phyloP scores from a whole-genome alignment of 2,888 invertebrate genomes.

The Arctia plantaginis region DNA sequence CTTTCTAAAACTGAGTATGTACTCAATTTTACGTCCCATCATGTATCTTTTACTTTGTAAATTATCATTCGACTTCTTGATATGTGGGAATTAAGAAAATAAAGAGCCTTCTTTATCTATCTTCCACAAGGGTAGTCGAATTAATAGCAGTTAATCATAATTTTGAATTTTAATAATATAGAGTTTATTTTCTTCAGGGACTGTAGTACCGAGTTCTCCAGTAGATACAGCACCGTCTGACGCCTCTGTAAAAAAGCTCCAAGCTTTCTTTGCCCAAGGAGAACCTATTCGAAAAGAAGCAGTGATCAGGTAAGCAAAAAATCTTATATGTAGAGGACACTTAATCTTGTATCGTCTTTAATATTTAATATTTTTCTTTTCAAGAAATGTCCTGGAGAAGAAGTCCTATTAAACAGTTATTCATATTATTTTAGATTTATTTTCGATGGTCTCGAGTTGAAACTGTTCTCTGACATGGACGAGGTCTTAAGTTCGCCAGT shows the following conservation, averaged over 20 bases:
- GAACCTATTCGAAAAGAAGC: constrained; percentile 88
- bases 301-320: constrained; percentile 67
- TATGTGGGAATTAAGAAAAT: too few relatives aligned
- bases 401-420: neutral
- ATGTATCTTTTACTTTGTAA: too few relatives aligned
- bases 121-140: too few relatives aligned
- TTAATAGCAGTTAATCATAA: neutral
- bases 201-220: constrained; percentile 75
- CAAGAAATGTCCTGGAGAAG: neutral
- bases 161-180: neutral
- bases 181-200: constrained; percentile 54
- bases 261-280: constrained; percentile 90
- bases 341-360: neutral
- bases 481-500: constrained; percentile 92
- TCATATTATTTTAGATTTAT: constrained; percentile 74
- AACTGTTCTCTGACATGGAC: constrained; percentile 90
- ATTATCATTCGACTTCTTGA: too few relatives aligned
- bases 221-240: constrained; percentile 78
- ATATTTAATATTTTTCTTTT: neutral
- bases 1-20: too few relatives aligned
- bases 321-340: neutral
- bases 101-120: too few relatives aligned
- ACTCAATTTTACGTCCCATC: too few relatives aligned
- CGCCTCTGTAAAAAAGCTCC: constrained; percentile 88
- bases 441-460: constrained; percentile 90